Percentiles rank a stretch among this genome's conserved stretches.
Conservation (phyloP, 1,140 invertebrate genomes). For the Theocolax elegans region DNA sequence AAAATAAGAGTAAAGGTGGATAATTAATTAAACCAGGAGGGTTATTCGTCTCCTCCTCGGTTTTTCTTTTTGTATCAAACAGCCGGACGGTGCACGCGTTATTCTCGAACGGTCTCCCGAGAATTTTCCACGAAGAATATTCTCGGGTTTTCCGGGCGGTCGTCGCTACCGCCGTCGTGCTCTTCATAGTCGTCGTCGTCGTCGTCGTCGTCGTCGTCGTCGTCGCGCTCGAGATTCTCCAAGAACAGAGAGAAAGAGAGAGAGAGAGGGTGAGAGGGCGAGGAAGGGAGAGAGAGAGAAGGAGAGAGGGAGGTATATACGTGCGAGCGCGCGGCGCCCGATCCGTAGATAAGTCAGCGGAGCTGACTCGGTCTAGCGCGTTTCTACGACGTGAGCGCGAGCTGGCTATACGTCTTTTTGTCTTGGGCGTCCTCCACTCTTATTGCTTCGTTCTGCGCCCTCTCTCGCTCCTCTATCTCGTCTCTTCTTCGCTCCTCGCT, state of each 20-base stretch:
- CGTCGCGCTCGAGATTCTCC: conserved; percentile 24
- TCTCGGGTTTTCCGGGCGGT: conserved; percentile 41
- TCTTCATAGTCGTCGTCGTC: conserved; percentile 3
- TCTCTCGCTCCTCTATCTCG: conserved; percentile 56
- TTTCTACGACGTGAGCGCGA: conserved; percentile 48
- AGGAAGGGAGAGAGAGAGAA: not conserved
- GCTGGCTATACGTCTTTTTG: conserved; percentile 53
- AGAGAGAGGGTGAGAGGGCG: not conserved
- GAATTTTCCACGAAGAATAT: conserved; percentile 45
- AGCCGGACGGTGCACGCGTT: conserved; percentile 13
- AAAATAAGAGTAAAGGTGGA: too few relatives aligned
- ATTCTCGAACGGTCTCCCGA: conserved; percentile 33
- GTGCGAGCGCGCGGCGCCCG: conserved; percentile 40
- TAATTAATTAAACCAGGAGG: conserved; percentile 39
- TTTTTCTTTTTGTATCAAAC: conserved; percentile 39
- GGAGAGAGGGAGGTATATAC: too few relatives aligned
- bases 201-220: not conserved
- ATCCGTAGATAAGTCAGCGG: conserved; percentile 65
- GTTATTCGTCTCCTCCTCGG: conserved; percentile 28
- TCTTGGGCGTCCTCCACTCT: conserved; percentile 46
- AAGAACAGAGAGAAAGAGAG: too few relatives aligned
- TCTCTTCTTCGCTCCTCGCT: conserved; percentile 39
- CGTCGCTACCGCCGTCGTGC: conserved; percentile 2
- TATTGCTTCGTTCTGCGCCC: conserved; percentile 53
- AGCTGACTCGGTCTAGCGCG: conserved; percentile 65